Evolutionary conservation across 2,888 invertebrate species (phyloP).

Genomic region (Eurois occulta): DNA sequence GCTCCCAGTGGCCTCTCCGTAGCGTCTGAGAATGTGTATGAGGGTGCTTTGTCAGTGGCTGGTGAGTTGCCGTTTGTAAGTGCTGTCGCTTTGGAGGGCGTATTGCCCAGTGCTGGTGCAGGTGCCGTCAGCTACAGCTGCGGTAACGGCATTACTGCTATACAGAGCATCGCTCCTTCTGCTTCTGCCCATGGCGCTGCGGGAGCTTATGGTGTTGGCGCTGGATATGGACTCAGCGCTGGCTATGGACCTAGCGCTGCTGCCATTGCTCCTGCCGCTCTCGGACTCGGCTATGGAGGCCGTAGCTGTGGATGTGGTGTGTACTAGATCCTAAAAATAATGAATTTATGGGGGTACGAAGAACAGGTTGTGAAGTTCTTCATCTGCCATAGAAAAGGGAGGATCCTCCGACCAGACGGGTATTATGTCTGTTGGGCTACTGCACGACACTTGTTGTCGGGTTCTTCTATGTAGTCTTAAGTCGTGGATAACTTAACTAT

Average conservation of each 20-base stretch:
- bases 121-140: neutral
- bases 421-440: too few relatives aligned
- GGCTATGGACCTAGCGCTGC: too few relatives aligned
- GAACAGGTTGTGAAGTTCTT: too few relatives aligned
- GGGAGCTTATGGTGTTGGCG: too few relatives aligned
- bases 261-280: neutral
- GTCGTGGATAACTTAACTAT: too few relatives aligned
- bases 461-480: too few relatives aligned
- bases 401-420: too few relatives aligned
- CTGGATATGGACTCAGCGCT: neutral
- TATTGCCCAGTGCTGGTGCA: neutral
- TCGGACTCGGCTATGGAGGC: neutral
- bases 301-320: neutral
- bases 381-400: too few relatives aligned
- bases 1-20: constrained; percentile 19
- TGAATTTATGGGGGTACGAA: too few relatives aligned
- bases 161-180: neutral
- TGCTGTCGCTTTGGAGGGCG: neutral
- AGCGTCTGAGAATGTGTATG: constrained; percentile 19
- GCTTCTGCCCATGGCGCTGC: neutral
- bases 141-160: neutral
- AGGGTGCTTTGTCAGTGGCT: constrained; percentile 71
- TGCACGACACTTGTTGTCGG: too few relatives aligned
- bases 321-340: too few relatives aligned
- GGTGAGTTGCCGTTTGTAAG: constrained; percentile 74